phyloP scores from a whole-genome alignment of 2,888 invertebrate genomes.

The Drosophila histrio region DNA sequence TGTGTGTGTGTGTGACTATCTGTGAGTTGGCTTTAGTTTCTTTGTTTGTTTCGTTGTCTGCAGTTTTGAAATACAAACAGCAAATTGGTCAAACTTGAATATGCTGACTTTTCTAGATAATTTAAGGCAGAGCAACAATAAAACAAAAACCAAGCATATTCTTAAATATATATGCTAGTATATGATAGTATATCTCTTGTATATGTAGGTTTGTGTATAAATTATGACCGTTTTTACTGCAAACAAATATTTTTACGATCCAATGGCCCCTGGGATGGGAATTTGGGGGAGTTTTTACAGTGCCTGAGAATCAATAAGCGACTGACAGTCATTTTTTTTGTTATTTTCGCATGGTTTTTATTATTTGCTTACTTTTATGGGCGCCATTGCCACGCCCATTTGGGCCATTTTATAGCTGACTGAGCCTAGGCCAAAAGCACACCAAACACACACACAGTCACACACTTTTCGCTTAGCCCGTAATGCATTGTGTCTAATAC shows the following conservation, averaged over 20 bases:
- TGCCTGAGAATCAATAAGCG: constrained; percentile 43
- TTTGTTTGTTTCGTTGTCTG: constrained; percentile 51
- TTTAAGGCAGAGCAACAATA: constrained; percentile 2
- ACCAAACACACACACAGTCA: not conserved
- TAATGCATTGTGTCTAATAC: constrained; percentile 72
- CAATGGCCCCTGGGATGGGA: constrained; percentile 10
- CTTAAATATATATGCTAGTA: constrained; percentile 41
- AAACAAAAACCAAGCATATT: constrained; percentile 47
- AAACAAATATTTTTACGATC: constrained; percentile 58
- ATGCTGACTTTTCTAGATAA: constrained; percentile 72
- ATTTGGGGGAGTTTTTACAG: constrained; percentile 3
- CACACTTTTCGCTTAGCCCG: constrained; percentile 41
- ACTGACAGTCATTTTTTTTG: constrained; percentile 14
- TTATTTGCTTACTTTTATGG: constrained; percentile 60
- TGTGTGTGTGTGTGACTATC: not conserved
- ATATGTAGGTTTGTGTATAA: constrained; percentile 28
- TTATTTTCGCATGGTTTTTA: constrained; percentile 24
- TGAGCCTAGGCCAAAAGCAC: constrained; percentile 20
- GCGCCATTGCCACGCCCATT: constrained; percentile 48
- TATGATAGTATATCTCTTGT: not conserved
- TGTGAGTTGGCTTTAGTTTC: constrained; percentile 1
- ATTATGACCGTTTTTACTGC: constrained; percentile 45
- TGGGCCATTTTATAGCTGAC: constrained; percentile 41
- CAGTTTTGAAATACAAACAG: constrained; percentile 71
- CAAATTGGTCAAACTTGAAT: constrained; percentile 51